Conservation (phyloP, 2,797 vertebrate species). For the Selene dorsalis region DNA sequence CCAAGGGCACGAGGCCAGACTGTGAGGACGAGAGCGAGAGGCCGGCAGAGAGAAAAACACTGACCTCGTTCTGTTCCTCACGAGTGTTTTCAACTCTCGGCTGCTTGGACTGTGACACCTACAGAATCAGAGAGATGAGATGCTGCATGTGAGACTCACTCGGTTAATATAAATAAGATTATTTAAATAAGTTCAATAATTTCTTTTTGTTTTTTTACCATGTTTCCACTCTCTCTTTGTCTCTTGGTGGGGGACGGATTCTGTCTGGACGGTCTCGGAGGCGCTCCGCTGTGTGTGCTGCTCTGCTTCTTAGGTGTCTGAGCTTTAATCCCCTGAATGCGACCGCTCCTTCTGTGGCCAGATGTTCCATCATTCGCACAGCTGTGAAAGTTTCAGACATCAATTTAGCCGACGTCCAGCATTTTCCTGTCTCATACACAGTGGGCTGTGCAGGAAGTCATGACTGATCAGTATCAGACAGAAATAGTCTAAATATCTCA, state of each 20-base stretch:
- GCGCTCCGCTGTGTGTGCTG: slow-evolving; percentile 14
- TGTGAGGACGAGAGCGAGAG: neutral
- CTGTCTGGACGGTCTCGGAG: slow-evolving; percentile 45
- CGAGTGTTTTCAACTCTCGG: slow-evolving; percentile 38
- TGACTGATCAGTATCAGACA: neutral
- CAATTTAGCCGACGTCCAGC: neutral
- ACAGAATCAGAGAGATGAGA: slow-evolving; percentile 49
- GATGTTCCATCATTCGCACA: slow-evolving; percentile 56
- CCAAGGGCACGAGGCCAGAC: neutral
- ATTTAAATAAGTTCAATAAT: neutral
- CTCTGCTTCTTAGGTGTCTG: slow-evolving; percentile 30
- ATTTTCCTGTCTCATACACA: neutral
- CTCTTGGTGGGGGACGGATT: slow-evolving; percentile 57
- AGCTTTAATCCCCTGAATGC: slow-evolving; percentile 57
- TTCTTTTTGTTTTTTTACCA: slow-evolving; percentile 55
- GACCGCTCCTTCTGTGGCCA: slow-evolving; percentile 56
- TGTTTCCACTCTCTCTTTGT: slow-evolving; percentile 43
- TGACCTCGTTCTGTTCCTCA: slow-evolving; percentile 58
- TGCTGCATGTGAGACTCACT: neutral
- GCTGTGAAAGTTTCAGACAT: slow-evolving; percentile 46
- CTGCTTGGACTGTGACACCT: slow-evolving; percentile 52
- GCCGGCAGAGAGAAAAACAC: slow-evolving; percentile 1
- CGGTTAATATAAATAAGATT: neutral
- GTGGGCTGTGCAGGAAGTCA: neutral
- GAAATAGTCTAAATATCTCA: neutral